Evolutionary conservation across 2,888 invertebrate genomes (phyloP).

Genomic region (Xestia xanthographa): DNA sequence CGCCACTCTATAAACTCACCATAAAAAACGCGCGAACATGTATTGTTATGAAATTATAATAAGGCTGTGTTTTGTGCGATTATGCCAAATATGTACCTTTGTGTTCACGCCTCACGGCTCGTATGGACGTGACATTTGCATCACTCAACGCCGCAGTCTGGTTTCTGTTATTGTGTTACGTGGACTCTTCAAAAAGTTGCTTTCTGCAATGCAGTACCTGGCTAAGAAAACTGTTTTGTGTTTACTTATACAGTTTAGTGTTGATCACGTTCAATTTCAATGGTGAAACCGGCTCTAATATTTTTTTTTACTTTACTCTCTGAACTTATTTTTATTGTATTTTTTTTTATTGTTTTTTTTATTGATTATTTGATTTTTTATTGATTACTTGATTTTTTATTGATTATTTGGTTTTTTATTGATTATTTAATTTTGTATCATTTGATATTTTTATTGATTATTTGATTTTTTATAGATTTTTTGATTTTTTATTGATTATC

Average conservation of each 20-base stretch:
- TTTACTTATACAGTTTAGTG: background rate
- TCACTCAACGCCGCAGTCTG: constrained; percentile 29
- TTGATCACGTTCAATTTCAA: background rate
- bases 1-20: background rate
- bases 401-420: no score
- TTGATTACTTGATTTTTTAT: no score
- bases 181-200: background rate
- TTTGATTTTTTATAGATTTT: no score
- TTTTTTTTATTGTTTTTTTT: no score
- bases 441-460: no score
- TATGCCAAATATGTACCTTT: constrained; percentile 59
- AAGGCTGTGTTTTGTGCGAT: constrained; percentile 64
- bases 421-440: no score
- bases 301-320: background rate
- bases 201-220: background rate
- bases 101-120: constrained; percentile 34
- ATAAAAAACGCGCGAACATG: constrained; percentile 11
- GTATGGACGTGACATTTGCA: constrained; percentile 51
- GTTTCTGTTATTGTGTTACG: background rate
- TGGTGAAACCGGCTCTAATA: background rate
- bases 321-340: no score
- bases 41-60: constrained; percentile 75
- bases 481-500: no score
- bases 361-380: no score
- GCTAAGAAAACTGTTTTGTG: background rate